phyloP scores from a whole-genome alignment of 2,113 vertebrate species.

The Heterotis niloticus region DNA sequence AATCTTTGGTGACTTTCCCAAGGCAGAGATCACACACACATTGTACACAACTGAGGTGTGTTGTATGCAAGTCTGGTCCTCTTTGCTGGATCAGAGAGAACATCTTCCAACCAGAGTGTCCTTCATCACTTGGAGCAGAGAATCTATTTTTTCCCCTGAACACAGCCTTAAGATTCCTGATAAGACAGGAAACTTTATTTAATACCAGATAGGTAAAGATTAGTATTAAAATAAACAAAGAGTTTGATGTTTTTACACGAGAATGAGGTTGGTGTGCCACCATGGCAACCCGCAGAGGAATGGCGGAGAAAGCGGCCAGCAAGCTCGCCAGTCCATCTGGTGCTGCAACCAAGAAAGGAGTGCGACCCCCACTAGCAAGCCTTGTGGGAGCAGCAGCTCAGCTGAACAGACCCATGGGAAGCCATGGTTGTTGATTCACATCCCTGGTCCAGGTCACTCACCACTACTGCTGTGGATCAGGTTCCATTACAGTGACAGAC shows the following conservation, averaged over 20 bases:
- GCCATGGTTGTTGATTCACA: neutral
- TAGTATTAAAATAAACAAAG: neutral
- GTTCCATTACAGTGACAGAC: neutral
- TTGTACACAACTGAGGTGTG: too few relatives aligned
- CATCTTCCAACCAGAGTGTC: too few relatives aligned
- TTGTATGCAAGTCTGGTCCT: too few relatives aligned
- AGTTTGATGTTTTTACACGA: neutral
- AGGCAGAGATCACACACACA: too few relatives aligned
- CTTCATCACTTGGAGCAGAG: too few relatives aligned
- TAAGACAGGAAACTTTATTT: neutral
- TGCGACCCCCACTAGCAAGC: neutral
- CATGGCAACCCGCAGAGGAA: neutral
- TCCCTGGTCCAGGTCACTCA: neutral
- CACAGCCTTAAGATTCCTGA: neutral
- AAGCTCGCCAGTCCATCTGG: too few relatives aligned
- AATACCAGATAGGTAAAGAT: too few relatives aligned
- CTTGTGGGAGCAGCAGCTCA: neutral
- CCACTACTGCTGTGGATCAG: neutral
- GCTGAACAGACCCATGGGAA: neutral
- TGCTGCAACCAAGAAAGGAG: neutral
- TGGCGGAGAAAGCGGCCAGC: neutral
- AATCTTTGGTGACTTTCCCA: too few relatives aligned
- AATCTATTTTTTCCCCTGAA: too few relatives aligned
- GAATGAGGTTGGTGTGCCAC: neutral
- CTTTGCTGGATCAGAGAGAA: too few relatives aligned